Conservation (phyloP, 2,888 invertebrate species). For the Calephelis perditalis region DNA sequence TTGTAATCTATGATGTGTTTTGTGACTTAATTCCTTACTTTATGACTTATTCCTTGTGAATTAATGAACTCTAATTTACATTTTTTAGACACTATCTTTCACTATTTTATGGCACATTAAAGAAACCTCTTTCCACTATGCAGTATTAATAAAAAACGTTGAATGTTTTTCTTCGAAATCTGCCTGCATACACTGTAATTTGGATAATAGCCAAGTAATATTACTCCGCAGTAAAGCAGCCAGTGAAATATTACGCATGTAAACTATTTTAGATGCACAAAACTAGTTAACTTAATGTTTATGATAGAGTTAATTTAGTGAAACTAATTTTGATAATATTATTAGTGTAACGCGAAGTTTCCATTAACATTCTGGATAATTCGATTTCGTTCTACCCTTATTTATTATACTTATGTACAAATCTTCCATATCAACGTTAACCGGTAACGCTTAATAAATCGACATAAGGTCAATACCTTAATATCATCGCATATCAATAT, state of each 20-base stretch:
- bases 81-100: not conserved
- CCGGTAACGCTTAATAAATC: too few species aligned
- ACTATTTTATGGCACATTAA: slow-evolving; percentile 38
- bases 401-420: too few species aligned
- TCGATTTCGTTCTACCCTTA: not conserved
- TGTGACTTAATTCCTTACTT: not conserved
- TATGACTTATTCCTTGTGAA: not conserved
- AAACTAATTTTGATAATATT: slow-evolving; percentile 3
- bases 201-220: slow-evolving; percentile 54
- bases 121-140: slow-evolving; percentile 3
- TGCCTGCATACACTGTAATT: slow-evolving; percentile 38
- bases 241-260: slow-evolving; percentile 32
- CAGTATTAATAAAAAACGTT: not conserved
- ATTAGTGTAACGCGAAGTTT: not conserved
- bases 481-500: too few species aligned
- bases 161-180: slow-evolving; percentile 46
- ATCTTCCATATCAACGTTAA: too few species aligned
- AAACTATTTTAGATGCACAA: slow-evolving; percentile 19
- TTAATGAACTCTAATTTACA: not conserved
- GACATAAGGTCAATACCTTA: too few species aligned
- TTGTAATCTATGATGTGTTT: not conserved
- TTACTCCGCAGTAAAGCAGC: slow-evolving; percentile 37
- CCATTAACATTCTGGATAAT: not conserved
- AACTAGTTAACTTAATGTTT: slow-evolving; percentile 10
- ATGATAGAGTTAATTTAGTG: slow-evolving; percentile 6